phyloP scores from a whole-genome alignment of 1,140 invertebrate genomes.

The Goniozus legneri region DNA sequence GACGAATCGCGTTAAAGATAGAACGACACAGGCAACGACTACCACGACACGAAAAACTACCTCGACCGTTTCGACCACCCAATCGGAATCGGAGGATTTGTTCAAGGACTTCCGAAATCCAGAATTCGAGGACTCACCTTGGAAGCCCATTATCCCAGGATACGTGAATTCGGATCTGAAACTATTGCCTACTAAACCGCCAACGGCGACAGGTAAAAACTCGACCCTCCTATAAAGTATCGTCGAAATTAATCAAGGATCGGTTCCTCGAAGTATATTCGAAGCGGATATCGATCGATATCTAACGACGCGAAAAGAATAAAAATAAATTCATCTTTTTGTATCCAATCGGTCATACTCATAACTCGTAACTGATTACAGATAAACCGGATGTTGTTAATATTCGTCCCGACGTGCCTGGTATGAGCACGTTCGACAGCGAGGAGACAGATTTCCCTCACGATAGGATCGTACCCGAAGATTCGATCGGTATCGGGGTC shows the following conservation, averaged over 20 bases:
- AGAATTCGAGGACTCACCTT: conserved; percentile 46
- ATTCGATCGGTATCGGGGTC: conserved; percentile 35
- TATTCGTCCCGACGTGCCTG: conserved; percentile 13
- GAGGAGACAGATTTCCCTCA: conserved; percentile 40
- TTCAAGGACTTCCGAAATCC: conserved; percentile 41
- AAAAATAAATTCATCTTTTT: too few relatives aligned
- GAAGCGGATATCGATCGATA: too few relatives aligned
- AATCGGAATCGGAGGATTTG: conserved; percentile 8
- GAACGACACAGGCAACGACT: conserved; percentile 28
- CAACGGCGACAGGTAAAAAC: conserved; percentile 3
- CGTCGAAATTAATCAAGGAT: too few relatives aligned
- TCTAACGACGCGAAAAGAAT: too few relatives aligned
- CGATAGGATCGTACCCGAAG: conserved; percentile 39
- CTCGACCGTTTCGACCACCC: conserved; percentile 15
- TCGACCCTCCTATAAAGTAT: too few relatives aligned
- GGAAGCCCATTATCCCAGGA: conserved; percentile 46
- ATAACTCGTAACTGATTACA: too few relatives aligned
- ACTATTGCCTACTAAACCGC: conserved; percentile 13
- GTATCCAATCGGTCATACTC: too few relatives aligned
- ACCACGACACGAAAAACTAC: too few relatives aligned
- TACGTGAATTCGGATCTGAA: conserved; percentile 38
- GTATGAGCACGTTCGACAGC: conserved; percentile 32
- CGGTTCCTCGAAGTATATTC: too few relatives aligned
- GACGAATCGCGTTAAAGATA: conserved; percentile 10
- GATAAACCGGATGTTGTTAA: too few relatives aligned